phyloP scores from a whole-genome alignment of 2,797 vertebrate genomes.

The Scarus forsteni region DNA sequence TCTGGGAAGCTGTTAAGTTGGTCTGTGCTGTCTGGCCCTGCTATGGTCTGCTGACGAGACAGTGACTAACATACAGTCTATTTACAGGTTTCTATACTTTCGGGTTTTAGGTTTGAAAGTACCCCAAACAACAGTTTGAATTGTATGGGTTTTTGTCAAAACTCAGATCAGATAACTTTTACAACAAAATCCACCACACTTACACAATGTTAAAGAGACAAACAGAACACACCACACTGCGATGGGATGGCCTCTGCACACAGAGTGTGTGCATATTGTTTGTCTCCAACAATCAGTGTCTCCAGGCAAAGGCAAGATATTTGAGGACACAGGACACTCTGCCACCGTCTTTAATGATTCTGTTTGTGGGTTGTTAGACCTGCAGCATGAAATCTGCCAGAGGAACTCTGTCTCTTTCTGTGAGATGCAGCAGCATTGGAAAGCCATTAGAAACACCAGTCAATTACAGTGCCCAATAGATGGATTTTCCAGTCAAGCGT shows the following conservation, averaged over 20 bases:
- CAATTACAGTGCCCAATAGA: constrained; percentile 82
- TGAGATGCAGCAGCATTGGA: constrained; percentile 71
- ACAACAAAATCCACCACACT: background rate
- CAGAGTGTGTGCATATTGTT: constrained; percentile 13
- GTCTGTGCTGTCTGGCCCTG: too few species aligned
- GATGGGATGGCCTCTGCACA: background rate
- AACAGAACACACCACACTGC: background rate
- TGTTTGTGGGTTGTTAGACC: constrained; percentile 60
- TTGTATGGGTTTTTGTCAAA: background rate
- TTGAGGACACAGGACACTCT: constrained; percentile 50
- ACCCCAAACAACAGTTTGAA: background rate
- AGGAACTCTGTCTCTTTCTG: constrained; percentile 61
- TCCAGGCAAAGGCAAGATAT: constrained; percentile 40
- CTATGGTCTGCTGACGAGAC: too few species aligned
- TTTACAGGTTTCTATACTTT: too few species aligned
- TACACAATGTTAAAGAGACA: background rate
- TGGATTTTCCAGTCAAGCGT: constrained; percentile 84
- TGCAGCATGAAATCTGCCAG: constrained; percentile 65
- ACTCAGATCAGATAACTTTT: background rate
- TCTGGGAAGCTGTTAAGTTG: too few species aligned
- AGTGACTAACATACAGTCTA: too few species aligned
- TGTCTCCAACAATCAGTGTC: constrained; percentile 38
- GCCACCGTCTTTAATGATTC: constrained; percentile 66
- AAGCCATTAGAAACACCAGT: constrained; percentile 83
- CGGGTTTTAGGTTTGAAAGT: too few species aligned